These are phyloP conservation scores for Aplysia californica DNA, from an alignment of 1,140 invertebrate species.

Conservation along the genomic window DNA sequence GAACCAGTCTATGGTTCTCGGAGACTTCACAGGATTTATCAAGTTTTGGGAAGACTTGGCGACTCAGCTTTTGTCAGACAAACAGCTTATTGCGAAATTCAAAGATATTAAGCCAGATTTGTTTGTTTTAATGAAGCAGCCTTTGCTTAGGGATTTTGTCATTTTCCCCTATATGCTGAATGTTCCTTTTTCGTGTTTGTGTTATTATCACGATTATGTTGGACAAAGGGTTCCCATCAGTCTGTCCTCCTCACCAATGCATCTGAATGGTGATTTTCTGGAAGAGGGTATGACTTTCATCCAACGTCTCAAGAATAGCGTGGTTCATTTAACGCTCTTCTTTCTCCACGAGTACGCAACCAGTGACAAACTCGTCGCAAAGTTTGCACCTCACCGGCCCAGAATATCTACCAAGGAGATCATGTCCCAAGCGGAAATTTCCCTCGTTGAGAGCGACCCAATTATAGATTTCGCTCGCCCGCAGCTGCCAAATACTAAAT, in stretches of 20 bases:
- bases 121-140: neutral
- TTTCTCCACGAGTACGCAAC: neutral
- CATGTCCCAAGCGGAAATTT: neutral
- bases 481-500: too few relatives aligned
- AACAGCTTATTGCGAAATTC: neutral
- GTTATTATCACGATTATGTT: slow-evolving; percentile 6
- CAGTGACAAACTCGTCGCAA: slow-evolving; percentile 1
- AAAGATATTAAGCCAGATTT: neutral
- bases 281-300: neutral
- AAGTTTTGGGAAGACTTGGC: neutral
- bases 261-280: neutral
- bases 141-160: neutral
- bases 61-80: neutral
- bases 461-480: too few relatives aligned
- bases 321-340: neutral
- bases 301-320: neutral
- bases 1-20: neutral
- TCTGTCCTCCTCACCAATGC: neutral
- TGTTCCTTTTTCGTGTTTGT: neutral
- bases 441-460: slow-evolving; percentile 12
- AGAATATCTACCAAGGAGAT: too few relatives aligned
- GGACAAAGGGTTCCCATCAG: too few relatives aligned
- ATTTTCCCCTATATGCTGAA: neutral
- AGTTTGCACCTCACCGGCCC: slow-evolving; percentile 10
- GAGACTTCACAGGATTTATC: neutral